A percentile compares a stretch with the other conserved stretches of the same genome.
Conservation (phyloP, 2,113 vertebrate species). For the Jacana jacana region DNA sequence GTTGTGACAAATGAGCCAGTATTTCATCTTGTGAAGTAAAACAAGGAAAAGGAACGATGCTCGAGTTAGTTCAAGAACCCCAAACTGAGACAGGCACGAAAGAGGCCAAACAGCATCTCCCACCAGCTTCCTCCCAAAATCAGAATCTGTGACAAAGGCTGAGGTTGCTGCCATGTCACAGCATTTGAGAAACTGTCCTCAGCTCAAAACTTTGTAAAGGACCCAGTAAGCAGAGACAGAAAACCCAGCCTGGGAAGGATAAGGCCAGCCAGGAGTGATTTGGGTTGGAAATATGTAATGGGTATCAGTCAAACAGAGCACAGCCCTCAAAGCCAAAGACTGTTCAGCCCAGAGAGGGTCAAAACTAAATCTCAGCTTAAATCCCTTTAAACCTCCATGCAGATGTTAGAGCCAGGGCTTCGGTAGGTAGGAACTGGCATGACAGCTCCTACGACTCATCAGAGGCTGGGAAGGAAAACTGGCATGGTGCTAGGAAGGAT, state of each 20-base stretch:
- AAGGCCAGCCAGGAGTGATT: neutral
- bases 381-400: neutral
- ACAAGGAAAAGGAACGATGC: neutral
- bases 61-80: neutral
- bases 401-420: neutral
- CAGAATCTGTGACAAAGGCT: neutral
- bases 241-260: neutral
- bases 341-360: neutral
- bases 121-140: neutral
- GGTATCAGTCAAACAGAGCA: neutral
- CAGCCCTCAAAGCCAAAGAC: neutral
- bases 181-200: neutral
- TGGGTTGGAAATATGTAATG: neutral
- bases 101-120: neutral
- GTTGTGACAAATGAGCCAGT: neutral
- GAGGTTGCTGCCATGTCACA: neutral
- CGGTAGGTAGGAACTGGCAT: neutral
- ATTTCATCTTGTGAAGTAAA: conserved; percentile 15
- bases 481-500: neutral
- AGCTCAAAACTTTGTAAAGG: neutral
- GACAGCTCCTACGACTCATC: neutral
- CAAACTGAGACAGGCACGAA: neutral
- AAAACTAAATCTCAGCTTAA: neutral
- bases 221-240: neutral
- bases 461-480: neutral